phyloP scores from a whole-genome alignment of 1,140 invertebrate genomes.

The Stenopsyche tienmushanensis region DNA sequence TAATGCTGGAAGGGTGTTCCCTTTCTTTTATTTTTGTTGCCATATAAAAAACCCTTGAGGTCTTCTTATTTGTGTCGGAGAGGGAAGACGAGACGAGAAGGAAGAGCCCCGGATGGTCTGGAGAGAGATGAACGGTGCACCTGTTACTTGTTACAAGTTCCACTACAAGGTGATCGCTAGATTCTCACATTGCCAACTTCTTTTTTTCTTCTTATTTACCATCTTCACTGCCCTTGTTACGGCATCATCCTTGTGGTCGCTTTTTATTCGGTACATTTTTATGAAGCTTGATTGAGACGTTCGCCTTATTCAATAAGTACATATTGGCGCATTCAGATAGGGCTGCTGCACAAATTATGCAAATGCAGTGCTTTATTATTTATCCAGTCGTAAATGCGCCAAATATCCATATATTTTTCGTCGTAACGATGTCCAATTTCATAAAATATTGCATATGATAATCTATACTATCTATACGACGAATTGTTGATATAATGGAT shows the following conservation, averaged over 20 bases:
- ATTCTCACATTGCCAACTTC: constrained; percentile 3
- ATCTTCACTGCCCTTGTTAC: not conserved
- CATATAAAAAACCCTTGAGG: constrained; percentile 14
- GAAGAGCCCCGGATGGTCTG: constrained; percentile 16
- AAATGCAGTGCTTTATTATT: no score
- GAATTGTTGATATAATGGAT: no score
- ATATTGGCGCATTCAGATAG: not conserved
- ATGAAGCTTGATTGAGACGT: constrained; percentile 4
- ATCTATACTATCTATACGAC: no score
- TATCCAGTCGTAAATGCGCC: no score
- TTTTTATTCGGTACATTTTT: constrained; percentile 2
- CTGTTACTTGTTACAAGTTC: constrained; percentile 27
- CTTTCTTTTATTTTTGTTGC: constrained; percentile 24
- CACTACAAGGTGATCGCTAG: constrained; percentile 30
- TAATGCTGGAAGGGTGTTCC: constrained; percentile 20
- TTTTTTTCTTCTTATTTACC: not conserved
- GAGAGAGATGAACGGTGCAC: constrained; percentile 25
- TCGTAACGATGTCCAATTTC: no score
- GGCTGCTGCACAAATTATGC: no score
- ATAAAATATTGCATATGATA: no score
- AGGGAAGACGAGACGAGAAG: constrained; percentile 11
- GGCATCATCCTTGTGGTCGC: not conserved
- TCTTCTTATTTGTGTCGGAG: constrained; percentile 10
- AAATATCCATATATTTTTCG: no score
- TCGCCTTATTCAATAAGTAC: not conserved